These are phyloP conservation scores for Parasteatoda tepidariorum DNA, from an alignment of 1,140 invertebrate species.

Conservation along the genomic window DNA sequence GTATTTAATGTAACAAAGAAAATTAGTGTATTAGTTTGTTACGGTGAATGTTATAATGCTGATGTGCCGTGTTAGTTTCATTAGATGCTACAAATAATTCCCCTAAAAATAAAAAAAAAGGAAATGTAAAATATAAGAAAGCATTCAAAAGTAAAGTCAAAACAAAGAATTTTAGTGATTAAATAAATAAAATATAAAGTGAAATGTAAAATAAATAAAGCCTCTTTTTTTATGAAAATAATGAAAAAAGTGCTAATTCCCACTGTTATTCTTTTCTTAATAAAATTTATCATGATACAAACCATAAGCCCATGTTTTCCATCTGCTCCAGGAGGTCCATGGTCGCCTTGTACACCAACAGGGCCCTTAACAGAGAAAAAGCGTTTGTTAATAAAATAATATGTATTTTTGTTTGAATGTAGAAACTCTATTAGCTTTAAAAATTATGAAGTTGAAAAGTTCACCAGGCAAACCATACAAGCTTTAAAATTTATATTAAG, in stretches of 20 bases:
- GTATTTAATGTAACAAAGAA: neutral
- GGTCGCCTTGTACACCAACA: slow-evolving; percentile 87
- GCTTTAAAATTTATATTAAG: no score
- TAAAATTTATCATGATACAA: neutral
- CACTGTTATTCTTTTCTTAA: no score
- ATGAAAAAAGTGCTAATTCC: no score
- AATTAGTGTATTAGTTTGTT: neutral
- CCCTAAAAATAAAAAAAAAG: neutral
- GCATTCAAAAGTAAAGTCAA: neutral
- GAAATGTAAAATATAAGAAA: neutral
- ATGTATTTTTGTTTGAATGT: no score
- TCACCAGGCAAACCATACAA: neutral
- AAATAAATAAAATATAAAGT: no score
- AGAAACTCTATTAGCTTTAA: no score
- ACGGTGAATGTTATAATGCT: neutral
- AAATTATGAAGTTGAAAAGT: no score
- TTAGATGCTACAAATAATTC: neutral
- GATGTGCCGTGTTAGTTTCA: neutral
- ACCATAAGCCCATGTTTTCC: slow-evolving; percentile 83
- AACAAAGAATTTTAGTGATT: no score
- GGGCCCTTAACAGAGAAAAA: slow-evolving; percentile 76
- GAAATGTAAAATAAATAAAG: no score
- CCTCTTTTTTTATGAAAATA: no score
- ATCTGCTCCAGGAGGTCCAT: slow-evolving; percentile 78
- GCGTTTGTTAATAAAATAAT: no score